Conservation (phyloP, 2,113 vertebrate genomes). For the Felis chaus region DNA sequence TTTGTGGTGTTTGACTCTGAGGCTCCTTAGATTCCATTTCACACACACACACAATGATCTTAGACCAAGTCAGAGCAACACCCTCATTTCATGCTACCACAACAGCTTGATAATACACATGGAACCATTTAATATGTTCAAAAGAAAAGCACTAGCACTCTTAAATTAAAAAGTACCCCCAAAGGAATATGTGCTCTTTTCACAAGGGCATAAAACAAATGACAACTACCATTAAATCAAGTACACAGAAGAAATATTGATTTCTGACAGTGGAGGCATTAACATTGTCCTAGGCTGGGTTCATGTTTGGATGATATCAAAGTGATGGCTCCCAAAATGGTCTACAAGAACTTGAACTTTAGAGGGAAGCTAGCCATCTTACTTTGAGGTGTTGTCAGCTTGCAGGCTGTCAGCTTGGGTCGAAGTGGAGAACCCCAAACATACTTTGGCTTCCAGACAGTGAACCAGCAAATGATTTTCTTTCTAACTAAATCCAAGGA, state of each 20-base stretch:
- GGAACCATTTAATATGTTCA: constrained; percentile 53
- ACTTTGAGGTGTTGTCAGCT: not conserved
- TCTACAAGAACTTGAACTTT: constrained; percentile 36
- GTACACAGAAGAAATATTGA: constrained; percentile 38
- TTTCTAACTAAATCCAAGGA: constrained; percentile 51
- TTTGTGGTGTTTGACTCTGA: not conserved
- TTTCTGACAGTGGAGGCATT: constrained; percentile 3
- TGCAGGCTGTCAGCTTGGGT: not conserved
- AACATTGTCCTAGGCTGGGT: not conserved
- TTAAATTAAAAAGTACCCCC: constrained; percentile 50
- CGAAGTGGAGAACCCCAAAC: constrained; percentile 15
- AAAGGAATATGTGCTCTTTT: constrained; percentile 57
- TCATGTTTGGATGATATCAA: not conserved
- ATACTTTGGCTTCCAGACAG: constrained; percentile 43
- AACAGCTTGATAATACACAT: constrained; percentile 61
- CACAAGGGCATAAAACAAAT: constrained; percentile 59
- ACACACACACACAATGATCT: not conserved
- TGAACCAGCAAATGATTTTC: constrained; percentile 12
- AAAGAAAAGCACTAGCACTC: constrained; percentile 46
- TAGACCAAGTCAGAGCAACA: not conserved
- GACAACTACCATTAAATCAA: constrained; percentile 50
- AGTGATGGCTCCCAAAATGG: not conserved
- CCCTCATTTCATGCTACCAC: not conserved
- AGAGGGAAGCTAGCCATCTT: constrained; percentile 4
- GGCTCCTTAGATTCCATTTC: not conserved